These are phyloP conservation scores for Apostichopus californicus DNA, from an alignment of 35 echinoderm and acorn worm species.

Conservation along the genomic window DNA sequence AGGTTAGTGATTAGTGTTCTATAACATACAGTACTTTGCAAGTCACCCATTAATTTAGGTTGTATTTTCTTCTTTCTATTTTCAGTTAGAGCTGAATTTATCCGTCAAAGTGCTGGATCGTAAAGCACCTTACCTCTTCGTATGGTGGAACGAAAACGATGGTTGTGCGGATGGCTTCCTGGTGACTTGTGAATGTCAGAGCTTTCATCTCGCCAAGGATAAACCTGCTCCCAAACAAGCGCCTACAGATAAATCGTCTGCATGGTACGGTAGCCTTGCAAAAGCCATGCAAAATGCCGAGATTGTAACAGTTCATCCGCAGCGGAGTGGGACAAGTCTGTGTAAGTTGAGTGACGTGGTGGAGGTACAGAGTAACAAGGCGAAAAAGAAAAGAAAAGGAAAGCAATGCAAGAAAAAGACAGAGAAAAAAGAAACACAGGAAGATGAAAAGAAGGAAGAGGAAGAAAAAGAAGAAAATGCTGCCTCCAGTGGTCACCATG, in stretches of 20 bases:
- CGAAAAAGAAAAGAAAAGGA: not conserved
- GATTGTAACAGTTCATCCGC: not conserved
- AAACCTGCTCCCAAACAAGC: too few relatives aligned
- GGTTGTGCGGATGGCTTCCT: constrained; percentile 6
- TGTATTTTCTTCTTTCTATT: not conserved
- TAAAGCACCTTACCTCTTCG: constrained; percentile 9
- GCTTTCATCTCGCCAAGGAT: not conserved
- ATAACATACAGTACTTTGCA: too few relatives aligned
- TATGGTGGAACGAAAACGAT: constrained; percentile 14
- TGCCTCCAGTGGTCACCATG: not conserved
- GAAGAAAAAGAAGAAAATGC: not conserved
- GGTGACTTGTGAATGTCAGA: constrained; percentile 16
- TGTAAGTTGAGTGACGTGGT: not conserved
- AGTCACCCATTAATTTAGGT: not conserved
- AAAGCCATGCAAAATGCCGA: not conserved
- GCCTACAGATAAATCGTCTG: not conserved
- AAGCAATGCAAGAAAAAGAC: not conserved
- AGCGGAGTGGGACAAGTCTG: not conserved
- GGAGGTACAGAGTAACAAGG: not conserved
- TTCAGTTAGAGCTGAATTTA: constrained; percentile 9
- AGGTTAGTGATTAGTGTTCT: too few relatives aligned
- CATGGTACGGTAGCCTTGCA: not conserved
- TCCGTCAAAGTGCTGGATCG: not conserved
- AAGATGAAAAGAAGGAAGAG: not conserved
- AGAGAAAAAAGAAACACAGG: not conserved